Conservation (phyloP, 2,113 vertebrate genomes). For the rabbit (Oryctolagus cuniculus) region mOryCun1.1 NC_091442.1:110842501-110843000, state of each 20-base stretch:
- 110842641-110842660: not conserved
- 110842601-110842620: not conserved
- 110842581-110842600: not conserved
- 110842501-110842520: not conserved
- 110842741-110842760: not conserved
- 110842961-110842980: not conserved
- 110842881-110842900: not conserved
- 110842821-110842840: not conserved
- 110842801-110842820: not conserved
- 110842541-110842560: not conserved
- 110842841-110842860: not conserved
- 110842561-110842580: not conserved
- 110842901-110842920: not conserved
- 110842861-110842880: not conserved
- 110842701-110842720: not conserved
- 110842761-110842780: not conserved
- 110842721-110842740: not conserved
- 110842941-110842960: too few species aligned
- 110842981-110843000: not conserved
- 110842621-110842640: fast-evolving
- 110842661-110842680: not conserved
- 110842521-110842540: not conserved
- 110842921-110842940: not conserved
- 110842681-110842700: not conserved
- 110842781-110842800: not conserved